Base-by-base conservation (phyloP, 2,113 vertebrate genomes). In the Bungarus multicinctus region DNA sequence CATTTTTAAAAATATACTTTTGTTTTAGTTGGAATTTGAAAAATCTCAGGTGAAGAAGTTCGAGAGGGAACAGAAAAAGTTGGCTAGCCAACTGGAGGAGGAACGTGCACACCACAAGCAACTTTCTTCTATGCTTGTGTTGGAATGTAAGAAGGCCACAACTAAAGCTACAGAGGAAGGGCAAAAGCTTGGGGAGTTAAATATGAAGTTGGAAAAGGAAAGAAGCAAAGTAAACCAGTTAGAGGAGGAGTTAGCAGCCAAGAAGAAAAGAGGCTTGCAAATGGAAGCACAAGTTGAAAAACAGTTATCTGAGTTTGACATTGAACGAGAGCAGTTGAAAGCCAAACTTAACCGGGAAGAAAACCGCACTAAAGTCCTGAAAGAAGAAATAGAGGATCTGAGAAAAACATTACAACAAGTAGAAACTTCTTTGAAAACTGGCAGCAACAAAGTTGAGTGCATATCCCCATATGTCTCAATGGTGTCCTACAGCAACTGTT, bases 91-190 rank as follows among this genome's bases (percentile, higher is more conserved):
- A 97, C 74, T 99, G 90, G 99, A 99, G 57, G 99, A 99, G 69
- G 99, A 99, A 45, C 98, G 98, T 14, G 96, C 98, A 50, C 98
- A 99, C 85, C 98, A 99, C 97, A 99, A 99, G 95, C 99, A 99
- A 90, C 98, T 99, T 4, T 99, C 98, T 4, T 98, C 98, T 34
- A 98, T 99, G 95, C 96, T 99, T 92, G 98, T 98, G 16, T 98
- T 99, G 64, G 99, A 99, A 97, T 99, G 99, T 97, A 99, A 99
- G 96, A 99, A 99, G 93, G 99, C 99, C 87, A 98, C 98, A 14
- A 97, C 98, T 95, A 98, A 98, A 93, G 98, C 98, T 12, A 97
- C 98, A 12, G 99, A 99, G 95, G 99, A 99, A 93, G 98, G 98
- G 1, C 98, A 99, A 96, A 98, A 98, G 81, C 97, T 98, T 1